Conservation (phyloP, 2,113 vertebrate genomes). For the Cyanoramphus novaezelandiae region DNA sequence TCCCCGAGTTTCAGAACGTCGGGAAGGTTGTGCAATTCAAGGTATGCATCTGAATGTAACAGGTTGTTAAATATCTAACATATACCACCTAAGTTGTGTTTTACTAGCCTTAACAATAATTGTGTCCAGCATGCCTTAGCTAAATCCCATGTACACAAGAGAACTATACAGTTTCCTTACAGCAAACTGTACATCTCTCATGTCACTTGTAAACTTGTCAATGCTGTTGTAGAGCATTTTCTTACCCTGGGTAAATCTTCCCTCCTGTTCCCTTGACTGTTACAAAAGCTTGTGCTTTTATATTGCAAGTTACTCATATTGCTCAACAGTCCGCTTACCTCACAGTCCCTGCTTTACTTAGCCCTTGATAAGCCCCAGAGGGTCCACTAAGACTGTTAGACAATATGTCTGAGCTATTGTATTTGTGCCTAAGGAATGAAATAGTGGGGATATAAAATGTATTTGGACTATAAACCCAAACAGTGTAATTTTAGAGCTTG, state of each 20-base stretch:
- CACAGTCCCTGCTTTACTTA: not conserved
- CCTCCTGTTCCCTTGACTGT: not conserved
- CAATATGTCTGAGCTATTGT: not conserved
- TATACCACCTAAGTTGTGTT: fast-evolving
- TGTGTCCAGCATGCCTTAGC: not conserved
- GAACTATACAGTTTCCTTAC: not conserved
- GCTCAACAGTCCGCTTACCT: not conserved
- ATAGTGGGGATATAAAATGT: not conserved
- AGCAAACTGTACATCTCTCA: not conserved
- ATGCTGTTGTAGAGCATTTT: not conserved
- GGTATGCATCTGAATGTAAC: constrained; percentile 62
- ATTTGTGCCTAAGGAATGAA: not conserved
- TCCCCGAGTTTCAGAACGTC: constrained; percentile 89
- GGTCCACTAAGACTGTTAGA: not conserved
- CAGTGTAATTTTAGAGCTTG: not conserved
- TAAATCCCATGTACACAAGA: not conserved
- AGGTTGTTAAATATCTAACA: not conserved
- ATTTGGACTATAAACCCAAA: not conserved
- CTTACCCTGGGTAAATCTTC: not conserved
- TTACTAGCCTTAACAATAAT: not conserved
- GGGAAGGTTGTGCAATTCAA: constrained; percentile 97
- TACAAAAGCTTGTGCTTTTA: not conserved
- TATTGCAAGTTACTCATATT: not conserved
- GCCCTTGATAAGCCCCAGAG: not conserved
- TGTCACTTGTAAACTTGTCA: not conserved